phyloP scores from a whole-genome alignment of 1,140 invertebrate species.

The Brachionus rotundiformis region DNA sequence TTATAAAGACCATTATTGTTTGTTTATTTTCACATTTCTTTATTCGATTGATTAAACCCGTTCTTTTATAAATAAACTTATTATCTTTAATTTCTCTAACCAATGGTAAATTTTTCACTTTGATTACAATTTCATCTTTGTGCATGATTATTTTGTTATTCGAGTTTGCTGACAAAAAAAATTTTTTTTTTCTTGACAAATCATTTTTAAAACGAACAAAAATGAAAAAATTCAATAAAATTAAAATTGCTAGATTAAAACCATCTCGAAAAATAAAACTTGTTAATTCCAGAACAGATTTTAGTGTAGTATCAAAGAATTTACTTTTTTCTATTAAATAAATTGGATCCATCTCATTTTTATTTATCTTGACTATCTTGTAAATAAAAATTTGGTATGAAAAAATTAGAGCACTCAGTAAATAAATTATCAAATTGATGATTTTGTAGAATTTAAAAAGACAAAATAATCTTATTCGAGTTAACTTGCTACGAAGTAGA shows the following conservation, averaged over 20 bases:
- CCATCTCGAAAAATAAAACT: constrained; percentile 1
- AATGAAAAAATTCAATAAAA: neutral
- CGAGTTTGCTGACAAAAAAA: neutral
- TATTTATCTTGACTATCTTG: neutral
- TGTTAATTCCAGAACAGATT: neutral
- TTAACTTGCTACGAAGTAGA: neutral
- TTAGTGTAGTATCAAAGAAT: neutral
- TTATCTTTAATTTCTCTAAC: neutral
- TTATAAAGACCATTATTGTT: constrained; percentile 11
- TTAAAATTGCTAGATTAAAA: constrained; percentile 4
- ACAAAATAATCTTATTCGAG: neutral
- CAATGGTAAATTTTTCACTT: neutral
- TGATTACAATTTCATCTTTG: neutral
- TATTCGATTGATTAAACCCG: neutral
- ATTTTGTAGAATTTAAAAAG: neutral
- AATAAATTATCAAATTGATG: neutral
- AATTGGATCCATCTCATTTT: too few relatives aligned
- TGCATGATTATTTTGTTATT: neutral
- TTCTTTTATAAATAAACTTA: too few relatives aligned
- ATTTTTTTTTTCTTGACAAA: neutral
- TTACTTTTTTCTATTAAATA: neutral
- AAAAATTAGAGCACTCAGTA: neutral
- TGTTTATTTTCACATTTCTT: constrained; percentile 4
- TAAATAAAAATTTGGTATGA: constrained; percentile 6
- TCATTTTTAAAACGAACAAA: constrained; percentile 15